These are phyloP conservation scores for Festucalex cinctus DNA, from an alignment of 2,113 vertebrate species.

Conservation along the genomic window DNA sequence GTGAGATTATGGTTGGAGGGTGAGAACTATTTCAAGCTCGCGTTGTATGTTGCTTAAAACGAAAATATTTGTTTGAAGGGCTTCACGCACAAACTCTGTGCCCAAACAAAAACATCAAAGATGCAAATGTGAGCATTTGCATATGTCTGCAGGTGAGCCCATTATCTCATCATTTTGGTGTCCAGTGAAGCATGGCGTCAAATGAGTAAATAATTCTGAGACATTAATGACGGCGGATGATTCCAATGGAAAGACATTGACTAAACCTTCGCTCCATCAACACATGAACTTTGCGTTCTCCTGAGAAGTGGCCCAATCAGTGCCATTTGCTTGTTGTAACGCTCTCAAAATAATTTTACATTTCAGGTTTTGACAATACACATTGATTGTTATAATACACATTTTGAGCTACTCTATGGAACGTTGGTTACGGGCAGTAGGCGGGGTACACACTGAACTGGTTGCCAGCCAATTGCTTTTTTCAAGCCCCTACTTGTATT, in stretches of 20 bases:
- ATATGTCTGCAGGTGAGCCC: not conserved
- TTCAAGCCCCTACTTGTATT: not conserved
- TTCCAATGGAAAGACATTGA: too few relatives aligned
- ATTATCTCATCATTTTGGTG: not conserved
- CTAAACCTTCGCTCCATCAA: too few relatives aligned
- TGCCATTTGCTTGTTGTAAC: not conserved
- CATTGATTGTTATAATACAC: too few relatives aligned
- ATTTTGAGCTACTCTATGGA: too few relatives aligned
- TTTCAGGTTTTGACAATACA: too few relatives aligned
- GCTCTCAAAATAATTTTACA: too few relatives aligned
- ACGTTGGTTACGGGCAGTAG: too few relatives aligned
- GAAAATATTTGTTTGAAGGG: not conserved
- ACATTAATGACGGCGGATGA: too few relatives aligned
- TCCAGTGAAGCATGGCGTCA: not conserved
- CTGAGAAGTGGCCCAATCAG: not conserved
- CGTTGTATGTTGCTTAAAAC: not conserved
- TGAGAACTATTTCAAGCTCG: not conserved
- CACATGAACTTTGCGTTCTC: too few relatives aligned
- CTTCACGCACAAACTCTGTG: not conserved
- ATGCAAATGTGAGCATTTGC: not conserved
- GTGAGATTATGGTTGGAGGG: slow-evolving; percentile 1
- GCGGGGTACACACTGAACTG: too few relatives aligned
- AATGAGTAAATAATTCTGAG: too few relatives aligned
- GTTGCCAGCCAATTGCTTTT: too few relatives aligned
- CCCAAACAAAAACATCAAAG: not conserved